Evolutionary conservation across 2,888 invertebrate genomes (phyloP).

Genomic region (Cremastobaeus sp.): DNA sequence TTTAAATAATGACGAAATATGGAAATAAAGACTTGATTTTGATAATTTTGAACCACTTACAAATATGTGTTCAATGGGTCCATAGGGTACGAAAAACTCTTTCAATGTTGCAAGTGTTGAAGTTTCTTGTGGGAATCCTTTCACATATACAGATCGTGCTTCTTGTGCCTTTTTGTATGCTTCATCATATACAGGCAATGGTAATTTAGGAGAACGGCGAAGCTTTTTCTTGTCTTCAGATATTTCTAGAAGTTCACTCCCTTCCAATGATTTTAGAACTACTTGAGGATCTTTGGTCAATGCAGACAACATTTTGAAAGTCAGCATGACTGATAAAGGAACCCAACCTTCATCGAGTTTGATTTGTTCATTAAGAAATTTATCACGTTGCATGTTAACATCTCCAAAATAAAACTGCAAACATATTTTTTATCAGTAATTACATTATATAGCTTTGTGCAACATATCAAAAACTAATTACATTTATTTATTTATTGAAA

Average conservation of each 20-base stretch:
- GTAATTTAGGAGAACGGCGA: conserved; percentile 85
- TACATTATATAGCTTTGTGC: not conserved
- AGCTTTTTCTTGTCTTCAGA: conserved; percentile 86
- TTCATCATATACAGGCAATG: conserved; percentile 90
- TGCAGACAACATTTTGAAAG: conserved; percentile 90
- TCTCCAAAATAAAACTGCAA: conserved; percentile 90
- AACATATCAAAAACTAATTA: not conserved
- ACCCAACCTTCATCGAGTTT: conserved; percentile 95
- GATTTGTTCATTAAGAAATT: conserved; percentile 93
- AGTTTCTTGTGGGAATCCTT: conserved; percentile 88
- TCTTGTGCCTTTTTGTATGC: conserved; percentile 89
- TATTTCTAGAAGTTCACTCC: conserved; percentile 83
- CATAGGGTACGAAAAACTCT: conserved; percentile 85
- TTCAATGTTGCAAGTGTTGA: conserved; percentile 85
- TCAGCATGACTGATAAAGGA: conserved; percentile 88
- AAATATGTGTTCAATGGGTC: conserved; percentile 78
- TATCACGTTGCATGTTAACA: conserved; percentile 93
- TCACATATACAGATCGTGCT: conserved; percentile 89
- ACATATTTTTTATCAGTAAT: conserved; percentile 3
- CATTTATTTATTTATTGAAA: not conserved
- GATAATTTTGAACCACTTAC: no score
- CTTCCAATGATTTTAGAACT: conserved; percentile 87
- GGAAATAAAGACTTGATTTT: not conserved
- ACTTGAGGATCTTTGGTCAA: conserved; percentile 84
- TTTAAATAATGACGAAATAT: not conserved